Base-by-base conservation (phyloP, 2,797 vertebrate genomes). In the Gouania willdenowi region DNA sequence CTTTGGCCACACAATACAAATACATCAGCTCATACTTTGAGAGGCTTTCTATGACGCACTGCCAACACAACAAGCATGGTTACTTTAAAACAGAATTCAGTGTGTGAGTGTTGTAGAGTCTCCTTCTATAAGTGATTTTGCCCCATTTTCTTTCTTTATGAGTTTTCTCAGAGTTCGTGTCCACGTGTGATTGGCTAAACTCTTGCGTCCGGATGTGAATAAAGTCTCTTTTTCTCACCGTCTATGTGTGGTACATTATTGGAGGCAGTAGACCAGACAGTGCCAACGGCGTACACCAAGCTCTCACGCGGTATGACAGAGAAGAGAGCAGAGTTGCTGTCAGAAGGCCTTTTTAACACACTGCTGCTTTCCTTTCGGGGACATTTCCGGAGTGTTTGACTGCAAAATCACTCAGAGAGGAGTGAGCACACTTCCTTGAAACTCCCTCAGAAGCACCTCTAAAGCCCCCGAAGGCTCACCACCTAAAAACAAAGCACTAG, bases 271-370 rank as follows among this genome's bases (percentile, higher is more conserved):
- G 77, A 82, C 77, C 77, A 60, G 76, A 81, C 75, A 63, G 51
- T 24, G 84, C 77, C 72, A 60, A 65, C 64, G 75, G 79, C 75
- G 25, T 64, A 80, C 74, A 83, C 66, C 72, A 38, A 74, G 77
- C 34, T 56, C 77, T 70, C 80, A 82, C 58, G 66, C 68, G 53
- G 73, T 41, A 53, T 73, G 69, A 82, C 70, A 68, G 78, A 71
- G 51, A 58, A 69, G 75, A 53, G 68, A 79, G 77, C 73, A 71
- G 53, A 70, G 77, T 46, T 35, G 64, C 78, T 84, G 81, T 84
- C 81, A 82, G 66, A 82, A 77, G 75, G 52, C 45, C 69, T 77
- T 79, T 79, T 79, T 76, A 75, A 82, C 81, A 84, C 79, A 62
- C 76, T 69, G 74, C 69, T 80, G 79, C 74, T 55, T 76, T 57